Base-by-base conservation (phyloP, 2,888 invertebrate genomes). In the Actias luna region DNA sequence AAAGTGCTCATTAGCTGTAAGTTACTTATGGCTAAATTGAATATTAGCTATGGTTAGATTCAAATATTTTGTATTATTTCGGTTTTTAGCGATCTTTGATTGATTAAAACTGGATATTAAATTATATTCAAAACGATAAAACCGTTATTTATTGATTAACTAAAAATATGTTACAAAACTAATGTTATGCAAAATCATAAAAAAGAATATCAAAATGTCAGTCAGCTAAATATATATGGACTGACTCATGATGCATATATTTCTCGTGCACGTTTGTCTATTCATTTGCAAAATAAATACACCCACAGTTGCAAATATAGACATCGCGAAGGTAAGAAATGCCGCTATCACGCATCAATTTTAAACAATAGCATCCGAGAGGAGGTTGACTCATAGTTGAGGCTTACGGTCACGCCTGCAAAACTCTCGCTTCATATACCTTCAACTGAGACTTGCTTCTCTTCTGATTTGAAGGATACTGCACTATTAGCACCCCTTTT, bases 331-430 rank as follows among this genome's bases (percentile, higher is more conserved):
- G 5, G 29, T 29, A 55, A 55, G 55, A 55, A 55, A 62, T 42
- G 57, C 52, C 31, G 61, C 22, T 31, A 31, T 62, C 39, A 31
- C 25, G n/a, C 29, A 59, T 42, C 42, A 18, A 29, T 39, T 39
- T 52, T 58, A 58, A 60, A 64, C 64, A 64, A 64, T 64, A 55
- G 61, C 39, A 58, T 58, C 58, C 57, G 36, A 63, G 63, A 63
- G 36, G 46, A 42, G 33, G 52, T 8, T 74, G 74, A 76, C 67
- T 76, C 75, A 50, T 50, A 50, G 12, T 12, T 10, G 3, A 76
- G 60, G 39, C 31, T 67, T 64, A 69, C 67, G 71, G 72, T 67
- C 66, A 63, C 66, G 64, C 69, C 59, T 63, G 57, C 60, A 55
- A 58, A 55, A 55, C 64, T 64, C 64, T 71, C 62, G 65, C 33